Evolutionary conservation across 2,797 vertebrate genomes (phyloP), one percentile per base, ranked within the genome.

Genomic region (Protosalanx chinensis): DNA sequence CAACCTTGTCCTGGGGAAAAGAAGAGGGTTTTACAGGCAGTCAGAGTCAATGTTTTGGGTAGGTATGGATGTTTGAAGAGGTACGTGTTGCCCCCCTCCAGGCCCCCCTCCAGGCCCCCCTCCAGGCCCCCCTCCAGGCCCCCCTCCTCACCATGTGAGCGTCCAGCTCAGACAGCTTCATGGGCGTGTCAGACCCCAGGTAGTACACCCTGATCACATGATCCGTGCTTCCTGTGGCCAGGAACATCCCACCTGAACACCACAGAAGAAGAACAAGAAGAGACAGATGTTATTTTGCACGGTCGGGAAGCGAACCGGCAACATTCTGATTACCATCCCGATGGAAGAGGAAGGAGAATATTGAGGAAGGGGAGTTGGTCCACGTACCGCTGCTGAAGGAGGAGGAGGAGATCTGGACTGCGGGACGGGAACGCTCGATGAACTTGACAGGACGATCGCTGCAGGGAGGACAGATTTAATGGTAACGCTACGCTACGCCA

Each of bases 171-270:
- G 97, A 96, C 72, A 98, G 93, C 89, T 98, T 99, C 89, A 97
- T 94, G 0, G 98, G 97, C 5, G 90, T 91, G 72, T 96, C 96
- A 37, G 90, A 92, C 72, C 98, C 97, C 87, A 99, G 93, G 85
- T 96, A 99, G 91, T 99, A 99, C 80, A 99, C 95, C 79, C 97
- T 94, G 86, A 99, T 96, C 84, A 97, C 92, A 3, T 99, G 97
- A 89, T 99, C 98, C 49, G 97, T 99, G 80, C 97, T 94, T 57
- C 98, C 98, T 53, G 97, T 98, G 60, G 94, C 95, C 89, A 99
- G 93, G 88, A 99, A 99, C 96, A 99, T 97, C 29, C 98, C 98
- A 85, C 98, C 98, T 99, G 73, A 72, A 29, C 41, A 46, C 41
- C 41, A 46, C 41, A 46, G 41, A 46, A 46, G 37, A 37, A 76